phyloP scores from a whole-genome alignment of 2,797 vertebrate species.

The Avahi laniger region DNA sequence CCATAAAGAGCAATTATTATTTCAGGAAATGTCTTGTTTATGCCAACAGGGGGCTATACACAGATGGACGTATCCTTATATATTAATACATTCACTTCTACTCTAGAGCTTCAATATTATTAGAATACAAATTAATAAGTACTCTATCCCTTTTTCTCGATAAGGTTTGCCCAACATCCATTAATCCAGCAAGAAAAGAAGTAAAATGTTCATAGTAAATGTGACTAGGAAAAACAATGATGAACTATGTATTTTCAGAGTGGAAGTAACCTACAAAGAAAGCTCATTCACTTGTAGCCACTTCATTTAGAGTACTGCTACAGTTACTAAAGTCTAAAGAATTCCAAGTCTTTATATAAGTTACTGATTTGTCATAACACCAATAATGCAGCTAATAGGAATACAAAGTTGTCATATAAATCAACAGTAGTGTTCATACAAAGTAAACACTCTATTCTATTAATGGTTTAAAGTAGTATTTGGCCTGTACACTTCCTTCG shows the following conservation, averaged over 20 bases:
- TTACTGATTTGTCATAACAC: background rate
- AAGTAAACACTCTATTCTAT: background rate
- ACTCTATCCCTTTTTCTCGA: background rate
- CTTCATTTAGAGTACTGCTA: background rate
- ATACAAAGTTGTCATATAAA: background rate
- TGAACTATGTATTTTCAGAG: background rate
- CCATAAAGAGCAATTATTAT: background rate
- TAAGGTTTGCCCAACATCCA: background rate
- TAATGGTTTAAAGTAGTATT: background rate
- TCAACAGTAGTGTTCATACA: background rate
- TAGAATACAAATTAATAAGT: background rate
- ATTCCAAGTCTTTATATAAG: background rate
- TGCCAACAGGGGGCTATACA: background rate
- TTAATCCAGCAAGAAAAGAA: slow-evolving; percentile 4
- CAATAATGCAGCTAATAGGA: background rate
- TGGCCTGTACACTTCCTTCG: background rate
- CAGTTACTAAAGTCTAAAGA: background rate
- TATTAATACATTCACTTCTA: background rate
- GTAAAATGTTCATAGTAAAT: background rate
- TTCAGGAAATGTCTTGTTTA: slow-evolving; percentile 18
- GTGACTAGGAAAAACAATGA: background rate
- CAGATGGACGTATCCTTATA: background rate
- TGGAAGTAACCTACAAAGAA: background rate
- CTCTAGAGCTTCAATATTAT: background rate
- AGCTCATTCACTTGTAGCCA: background rate